Evolutionary conservation across 2,888 invertebrate genomes (phyloP), one percentile per base, ranked within the genome.

Genomic region (Sussaba pulchella): DNA sequence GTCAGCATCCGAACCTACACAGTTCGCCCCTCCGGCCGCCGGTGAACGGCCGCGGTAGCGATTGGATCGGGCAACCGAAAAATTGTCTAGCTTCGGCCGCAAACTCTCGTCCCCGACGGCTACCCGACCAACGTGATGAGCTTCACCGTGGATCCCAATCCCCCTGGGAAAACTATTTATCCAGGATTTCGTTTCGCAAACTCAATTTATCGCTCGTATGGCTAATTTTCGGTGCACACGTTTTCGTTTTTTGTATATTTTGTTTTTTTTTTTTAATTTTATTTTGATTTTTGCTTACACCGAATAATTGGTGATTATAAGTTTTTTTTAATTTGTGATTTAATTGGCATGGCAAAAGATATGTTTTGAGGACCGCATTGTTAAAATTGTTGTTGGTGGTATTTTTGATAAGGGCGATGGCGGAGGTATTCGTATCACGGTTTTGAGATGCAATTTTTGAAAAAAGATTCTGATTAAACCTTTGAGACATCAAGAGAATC

Each of bases 51-150:
- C 59, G 75, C 50, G 57, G 57, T 45, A 47, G 52, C 61, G 78
- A 81, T 74, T 83, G 83, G 75, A 83, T 81, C 81, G 59, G 70
- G 73, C 78, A 78, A 69, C 78, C 81, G 75, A 81, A 78, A 83
- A 83, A 83, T 83, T 81, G 81, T 81, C 78, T 70, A 75, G 69
- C 52, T 67, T 71, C 70, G 31, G 54, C 70, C 54, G 36, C 57
- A 57, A 57, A 31, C 57, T 57, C 54, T 26, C 45, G 10, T 50
- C 31, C 50, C 50, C 45, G 14, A 45, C 47, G 57, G 31, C 57
- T 6, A 6, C 4, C 2, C 57, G 57, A 31, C 17, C 31, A 31
- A 14, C 14, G 31, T 4, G 57, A 57, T 17, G 31, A 31, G 57
- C 17, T 17, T 14, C 57, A 31, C 26, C 64, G 24, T 24, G 24